phyloP scores from a whole-genome alignment of 2,113 vertebrate species.

The Oenanthe oenanthe region DNA sequence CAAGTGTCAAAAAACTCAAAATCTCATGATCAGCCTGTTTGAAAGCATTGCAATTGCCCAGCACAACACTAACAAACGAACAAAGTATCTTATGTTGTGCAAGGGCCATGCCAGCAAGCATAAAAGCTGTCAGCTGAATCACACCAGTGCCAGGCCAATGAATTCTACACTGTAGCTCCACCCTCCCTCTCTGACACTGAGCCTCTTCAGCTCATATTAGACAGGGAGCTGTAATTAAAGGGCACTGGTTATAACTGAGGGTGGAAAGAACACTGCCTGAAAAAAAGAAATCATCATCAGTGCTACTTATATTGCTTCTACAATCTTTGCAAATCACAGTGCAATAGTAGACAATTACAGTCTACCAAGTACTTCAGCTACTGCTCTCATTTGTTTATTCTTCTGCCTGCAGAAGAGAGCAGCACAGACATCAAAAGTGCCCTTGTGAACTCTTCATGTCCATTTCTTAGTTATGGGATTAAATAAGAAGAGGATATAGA shows the following conservation, averaged over 20 bases:
- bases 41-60: not conserved
- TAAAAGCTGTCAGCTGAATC: not conserved
- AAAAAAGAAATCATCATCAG: not conserved
- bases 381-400: not conserved
- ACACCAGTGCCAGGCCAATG: not conserved
- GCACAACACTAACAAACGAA: not conserved
- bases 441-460: not conserved
- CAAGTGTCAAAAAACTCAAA: not conserved
- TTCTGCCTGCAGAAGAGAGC: not conserved
- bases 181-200: not conserved
- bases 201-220: not conserved
- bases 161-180: not conserved
- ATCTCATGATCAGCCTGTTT: not conserved
- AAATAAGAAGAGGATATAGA: conserved; percentile 1
- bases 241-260: not conserved
- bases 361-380: not conserved
- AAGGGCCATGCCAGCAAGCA: not conserved
- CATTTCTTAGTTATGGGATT: not conserved
- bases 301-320: not conserved
- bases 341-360: not conserved
- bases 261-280: not conserved
- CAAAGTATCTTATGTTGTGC: not conserved
- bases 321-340: not conserved
- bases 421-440: conserved; percentile 15
- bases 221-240: not conserved